Percentiles rank a stretch among this genome's conserved stretches.
These are phyloP conservation scores for Cherax destructor DNA, from an alignment of 1,140 invertebrate genomes.

Conservation along the genomic window DNA sequence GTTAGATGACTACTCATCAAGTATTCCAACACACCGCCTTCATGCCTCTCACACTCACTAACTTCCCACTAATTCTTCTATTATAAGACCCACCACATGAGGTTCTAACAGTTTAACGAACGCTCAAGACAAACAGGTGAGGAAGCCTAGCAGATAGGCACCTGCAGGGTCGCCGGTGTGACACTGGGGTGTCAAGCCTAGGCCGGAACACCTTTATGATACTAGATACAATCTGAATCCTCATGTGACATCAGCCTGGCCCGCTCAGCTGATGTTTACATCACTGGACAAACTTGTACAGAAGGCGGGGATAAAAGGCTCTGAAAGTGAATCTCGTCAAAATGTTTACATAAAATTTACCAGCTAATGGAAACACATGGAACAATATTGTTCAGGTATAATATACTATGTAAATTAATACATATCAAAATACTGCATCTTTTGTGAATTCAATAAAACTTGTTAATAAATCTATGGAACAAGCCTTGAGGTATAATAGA, in stretches of 20 bases:
- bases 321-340: constrained; percentile 12
- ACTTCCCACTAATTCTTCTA: neutral
- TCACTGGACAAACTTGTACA: neutral
- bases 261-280: neutral
- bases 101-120: no score
- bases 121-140: no score
- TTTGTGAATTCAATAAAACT: constrained; percentile 48
- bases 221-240: no score
- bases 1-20: no score
- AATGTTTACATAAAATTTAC: constrained; percentile 25
- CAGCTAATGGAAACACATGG: constrained; percentile 31
- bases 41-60: neutral
- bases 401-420: constrained; percentile 25
- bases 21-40: neutral
- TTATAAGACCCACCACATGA: neutral
- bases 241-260: neutral
- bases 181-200: no score
- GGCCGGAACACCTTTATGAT: no score
- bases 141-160: no score
- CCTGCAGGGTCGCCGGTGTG: no score
- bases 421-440: constrained; percentile 48
- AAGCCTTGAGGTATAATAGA: constrained; percentile 48
- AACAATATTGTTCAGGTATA: constrained; percentile 29
- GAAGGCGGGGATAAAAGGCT: neutral
- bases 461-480: constrained; percentile 41